phyloP scores from a whole-genome alignment of 1,140 invertebrate genomes.

The Psix sp. region DNA sequence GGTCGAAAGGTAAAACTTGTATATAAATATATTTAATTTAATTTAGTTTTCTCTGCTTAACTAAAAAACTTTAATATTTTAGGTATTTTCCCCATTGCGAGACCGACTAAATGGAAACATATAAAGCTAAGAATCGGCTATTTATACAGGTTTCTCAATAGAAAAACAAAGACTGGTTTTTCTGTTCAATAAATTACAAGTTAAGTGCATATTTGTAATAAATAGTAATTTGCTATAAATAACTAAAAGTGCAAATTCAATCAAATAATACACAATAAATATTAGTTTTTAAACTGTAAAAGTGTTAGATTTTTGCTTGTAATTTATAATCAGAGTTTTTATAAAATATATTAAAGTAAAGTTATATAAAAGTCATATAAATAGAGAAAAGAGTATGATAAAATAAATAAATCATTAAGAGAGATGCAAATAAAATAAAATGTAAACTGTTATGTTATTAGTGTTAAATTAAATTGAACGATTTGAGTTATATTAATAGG shows the following conservation, averaged over 20 bases:
- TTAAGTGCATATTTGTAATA: not conserved
- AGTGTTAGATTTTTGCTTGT: too few species aligned
- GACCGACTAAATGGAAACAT: constrained; percentile 87
- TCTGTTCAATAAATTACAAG: constrained; percentile 66
- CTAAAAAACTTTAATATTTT: constrained; percentile 21
- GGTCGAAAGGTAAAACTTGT: constrained; percentile 66
- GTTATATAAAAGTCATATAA: too few species aligned
- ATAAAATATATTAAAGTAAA: too few species aligned
- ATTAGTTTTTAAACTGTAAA: too few species aligned
- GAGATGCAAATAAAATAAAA: too few species aligned
- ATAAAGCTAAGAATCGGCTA: constrained; percentile 84
- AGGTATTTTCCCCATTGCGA: constrained; percentile 78
- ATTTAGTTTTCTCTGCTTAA: constrained; percentile 1
- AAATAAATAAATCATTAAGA: too few species aligned
- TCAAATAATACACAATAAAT: too few species aligned
- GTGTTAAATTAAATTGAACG: too few species aligned
- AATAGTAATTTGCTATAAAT: constrained; percentile 2
- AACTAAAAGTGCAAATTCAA: not conserved
- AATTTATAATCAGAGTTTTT: too few species aligned
- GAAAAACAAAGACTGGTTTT: constrained; percentile 84
- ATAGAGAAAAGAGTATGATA: too few species aligned
- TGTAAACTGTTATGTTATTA: too few species aligned
- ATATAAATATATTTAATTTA: constrained; percentile 8
- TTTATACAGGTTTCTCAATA: constrained; percentile 86
- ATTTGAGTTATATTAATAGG: too few species aligned